A percentile compares a stretch with the other conserved stretches of the same genome.
Evolutionary conservation across 2,888 invertebrate species (phyloP).

Genomic region (Saturnia japonica): DNA sequence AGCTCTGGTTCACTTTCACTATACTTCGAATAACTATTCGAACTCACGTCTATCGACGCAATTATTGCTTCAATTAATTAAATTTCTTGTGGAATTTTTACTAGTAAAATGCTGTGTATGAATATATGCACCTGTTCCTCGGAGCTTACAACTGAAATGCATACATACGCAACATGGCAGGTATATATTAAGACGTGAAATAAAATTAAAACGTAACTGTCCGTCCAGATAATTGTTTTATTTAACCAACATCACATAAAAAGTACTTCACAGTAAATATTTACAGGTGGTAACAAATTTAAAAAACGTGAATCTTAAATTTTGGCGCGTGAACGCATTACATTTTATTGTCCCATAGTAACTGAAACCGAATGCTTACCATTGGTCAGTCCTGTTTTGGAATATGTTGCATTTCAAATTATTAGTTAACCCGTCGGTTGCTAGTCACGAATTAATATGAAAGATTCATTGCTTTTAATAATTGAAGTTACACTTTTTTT

Average conservation of each 20-base stretch:
- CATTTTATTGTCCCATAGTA: constrained; percentile 24
- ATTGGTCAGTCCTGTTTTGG: constrained; percentile 8
- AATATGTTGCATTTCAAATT: constrained; percentile 6
- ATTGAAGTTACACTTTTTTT: not conserved
- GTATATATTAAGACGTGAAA: constrained; percentile 16
- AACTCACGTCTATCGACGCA: no score
- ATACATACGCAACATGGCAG: constrained; percentile 10
- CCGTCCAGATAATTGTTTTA: constrained; percentile 20
- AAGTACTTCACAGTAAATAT: constrained; percentile 13
- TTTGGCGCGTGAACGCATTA: constrained; percentile 44
- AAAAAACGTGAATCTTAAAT: constrained; percentile 26
- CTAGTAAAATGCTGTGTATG: not conserved
- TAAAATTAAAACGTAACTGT: constrained; percentile 17
- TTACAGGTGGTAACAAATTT: constrained; percentile 32
- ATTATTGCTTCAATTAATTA: no score
- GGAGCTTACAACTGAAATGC: not conserved
- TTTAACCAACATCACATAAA: constrained; percentile 20
- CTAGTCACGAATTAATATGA: not conserved
- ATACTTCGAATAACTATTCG: no score
- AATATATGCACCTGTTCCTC: constrained; percentile 6
- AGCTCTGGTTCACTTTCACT: no score
- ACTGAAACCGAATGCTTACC: constrained; percentile 19
- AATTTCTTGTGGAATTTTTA: not conserved
- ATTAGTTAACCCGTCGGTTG: constrained; percentile 1
- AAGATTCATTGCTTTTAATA: not conserved